Percentiles rank a stretch among this genome's conserved stretches.
phyloP scores from a whole-genome alignment of 2,888 invertebrate genomes.

The Callosobruchus maculatus region DNA sequence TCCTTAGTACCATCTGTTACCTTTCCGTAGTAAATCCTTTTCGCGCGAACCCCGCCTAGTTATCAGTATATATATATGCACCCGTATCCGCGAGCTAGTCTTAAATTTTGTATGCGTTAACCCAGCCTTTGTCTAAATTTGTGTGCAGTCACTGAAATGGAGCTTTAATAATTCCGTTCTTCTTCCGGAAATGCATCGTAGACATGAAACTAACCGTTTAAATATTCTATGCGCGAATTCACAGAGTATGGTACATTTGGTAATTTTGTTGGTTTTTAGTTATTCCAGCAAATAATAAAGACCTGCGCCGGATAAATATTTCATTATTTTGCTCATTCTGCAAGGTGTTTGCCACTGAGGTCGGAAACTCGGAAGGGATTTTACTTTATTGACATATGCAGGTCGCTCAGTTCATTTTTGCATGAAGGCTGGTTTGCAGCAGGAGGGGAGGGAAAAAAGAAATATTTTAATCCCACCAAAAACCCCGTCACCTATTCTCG shows the following conservation, averaged over 20 bases:
- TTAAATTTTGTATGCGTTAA: not conserved
- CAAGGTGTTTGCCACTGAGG: too few relatives aligned
- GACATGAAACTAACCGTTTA: not conserved
- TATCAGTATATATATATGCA: not conserved
- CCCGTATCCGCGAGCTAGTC: not conserved
- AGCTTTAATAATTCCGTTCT: not conserved
- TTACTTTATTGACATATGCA: too few relatives aligned
- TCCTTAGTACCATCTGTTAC: not conserved
- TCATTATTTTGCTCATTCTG: too few relatives aligned
- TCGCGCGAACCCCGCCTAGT: not conserved
- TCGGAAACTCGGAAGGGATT: too few relatives aligned
- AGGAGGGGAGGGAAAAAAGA: too few relatives aligned
- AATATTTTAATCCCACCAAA: too few relatives aligned
- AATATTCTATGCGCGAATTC: not conserved
- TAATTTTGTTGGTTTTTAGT: not conserved
- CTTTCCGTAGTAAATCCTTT: not conserved
- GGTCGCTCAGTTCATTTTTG: too few relatives aligned
- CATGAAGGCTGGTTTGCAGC: too few relatives aligned
- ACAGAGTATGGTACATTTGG: too few relatives aligned
- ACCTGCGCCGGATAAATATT: too few relatives aligned
- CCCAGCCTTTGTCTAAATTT: not conserved
- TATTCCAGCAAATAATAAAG: too few relatives aligned
- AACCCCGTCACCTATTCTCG: too few relatives aligned
- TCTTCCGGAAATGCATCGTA: not conserved
- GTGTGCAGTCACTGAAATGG: not conserved